Evolutionary conservation across 2,113 vertebrate species (phyloP), one percentile per base, ranked within the genome.

Genomic region (Neodontobutis hainanensis): DNA sequence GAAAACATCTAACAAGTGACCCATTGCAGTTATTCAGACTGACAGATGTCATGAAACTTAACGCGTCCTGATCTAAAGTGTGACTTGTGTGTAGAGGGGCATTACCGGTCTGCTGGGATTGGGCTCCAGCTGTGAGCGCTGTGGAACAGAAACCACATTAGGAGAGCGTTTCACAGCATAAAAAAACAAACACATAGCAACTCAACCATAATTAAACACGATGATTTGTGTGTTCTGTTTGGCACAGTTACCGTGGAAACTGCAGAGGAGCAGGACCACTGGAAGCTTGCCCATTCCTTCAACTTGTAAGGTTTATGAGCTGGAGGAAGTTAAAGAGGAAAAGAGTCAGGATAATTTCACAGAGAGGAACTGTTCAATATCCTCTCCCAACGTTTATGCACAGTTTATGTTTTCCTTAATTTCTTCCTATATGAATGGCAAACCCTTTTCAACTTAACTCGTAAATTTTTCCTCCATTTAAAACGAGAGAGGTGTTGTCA

Each of bases 171-270:
- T 76, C 35, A 48, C 57, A 64, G 67, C 70, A 75, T 71, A 76
- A 89, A 12, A 55, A 90, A 90, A 85, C 74, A 86, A 89, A 87
- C 85, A 83, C 70, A 61, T 65, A 58, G 75, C 74, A 49, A 83
- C 78, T 85, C 75, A 62, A 72, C 55, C 81, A 11, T 83, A 82
- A 88, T 89, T 87, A 88, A 86, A 88, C 77, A 55, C 43, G 75
- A 79, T 80, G 81, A 87, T 84, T 85, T 89, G 81, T 87, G 87
- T 90, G 84, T 89, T 77, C 81, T 87, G 83, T 92, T 91, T 88
- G 88, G 87, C 85, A 71, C 74, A 11, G 52, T 91, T 93, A 94
- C 92, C 91, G 60, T 90, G 90, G 88, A 94, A 82, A 93, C 91
- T 81, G 84, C 91, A 92, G 76, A 94, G 88, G 77, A 94, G 89